Conservation (phyloP, 2,888 invertebrate genomes). For the Cryptophagus acutangulus region DNA sequence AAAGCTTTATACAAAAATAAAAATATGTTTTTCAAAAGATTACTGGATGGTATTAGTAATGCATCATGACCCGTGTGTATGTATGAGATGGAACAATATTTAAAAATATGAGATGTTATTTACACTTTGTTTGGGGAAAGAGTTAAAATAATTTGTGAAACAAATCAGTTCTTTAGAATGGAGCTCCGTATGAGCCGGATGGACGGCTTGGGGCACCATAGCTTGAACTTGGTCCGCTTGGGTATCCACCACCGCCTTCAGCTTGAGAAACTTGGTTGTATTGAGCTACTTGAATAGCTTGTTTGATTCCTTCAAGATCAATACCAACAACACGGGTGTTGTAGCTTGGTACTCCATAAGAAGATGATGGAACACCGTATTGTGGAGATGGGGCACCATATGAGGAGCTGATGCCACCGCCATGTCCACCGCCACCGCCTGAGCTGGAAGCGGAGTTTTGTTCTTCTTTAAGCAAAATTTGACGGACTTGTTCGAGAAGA, state of each 20-base stretch:
- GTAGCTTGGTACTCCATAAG: slow-evolving; percentile 60
- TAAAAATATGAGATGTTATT: slow-evolving; percentile 30
- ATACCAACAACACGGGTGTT: slow-evolving; percentile 71
- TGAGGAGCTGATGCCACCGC: slow-evolving; percentile 49
- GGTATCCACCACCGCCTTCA: slow-evolving; percentile 30
- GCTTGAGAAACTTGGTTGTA: slow-evolving; percentile 66
- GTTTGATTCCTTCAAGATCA: slow-evolving; percentile 79
- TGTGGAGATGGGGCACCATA: slow-evolving; percentile 58
- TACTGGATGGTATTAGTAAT: slow-evolving; percentile 24
- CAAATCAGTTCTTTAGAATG: slow-evolving; percentile 36
- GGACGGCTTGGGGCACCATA: slow-evolving; percentile 56
- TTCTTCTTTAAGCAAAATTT: slow-evolving; percentile 80
- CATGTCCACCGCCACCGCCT: slow-evolving; percentile 48
- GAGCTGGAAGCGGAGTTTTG: slow-evolving; percentile 55
- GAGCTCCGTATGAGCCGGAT: slow-evolving; percentile 43
- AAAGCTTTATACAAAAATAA: slow-evolving; percentile 51
- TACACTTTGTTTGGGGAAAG: slow-evolving; percentile 18
- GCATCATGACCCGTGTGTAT: slow-evolving; percentile 48
- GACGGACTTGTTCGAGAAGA: slow-evolving; percentile 77
- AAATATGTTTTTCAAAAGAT: slow-evolving; percentile 19
- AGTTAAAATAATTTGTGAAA: slow-evolving; percentile 31
- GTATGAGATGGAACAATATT: slow-evolving; percentile 35
- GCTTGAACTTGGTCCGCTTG: slow-evolving; percentile 44
- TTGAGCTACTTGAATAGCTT: slow-evolving; percentile 83
- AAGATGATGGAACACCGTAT: slow-evolving; percentile 64